Conservation (phyloP, 2,797 vertebrate species). For the Microctenopoma steveboyesi region DNA sequence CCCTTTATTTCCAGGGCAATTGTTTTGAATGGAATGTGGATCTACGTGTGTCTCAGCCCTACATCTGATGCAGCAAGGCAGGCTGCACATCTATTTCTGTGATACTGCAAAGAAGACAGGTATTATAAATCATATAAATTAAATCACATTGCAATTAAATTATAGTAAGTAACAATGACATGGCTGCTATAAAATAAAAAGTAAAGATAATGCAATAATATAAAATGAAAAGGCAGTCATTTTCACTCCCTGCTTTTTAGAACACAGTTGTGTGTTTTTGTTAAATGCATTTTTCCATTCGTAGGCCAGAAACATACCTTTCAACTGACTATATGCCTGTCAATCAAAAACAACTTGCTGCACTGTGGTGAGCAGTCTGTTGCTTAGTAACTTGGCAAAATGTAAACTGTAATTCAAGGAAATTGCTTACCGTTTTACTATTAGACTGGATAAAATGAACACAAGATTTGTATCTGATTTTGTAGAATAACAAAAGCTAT, state of each 20-base stretch:
- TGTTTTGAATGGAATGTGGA: constrained; percentile 2
- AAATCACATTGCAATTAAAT: constrained; percentile 8
- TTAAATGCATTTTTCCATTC: constrained; percentile 20
- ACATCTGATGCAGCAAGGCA: background rate
- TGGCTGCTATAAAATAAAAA: constrained; percentile 17
- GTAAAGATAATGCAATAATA: constrained; percentile 14
- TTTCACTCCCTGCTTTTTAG: constrained; percentile 17
- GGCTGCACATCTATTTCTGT: background rate
- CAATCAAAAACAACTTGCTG: constrained; percentile 31
- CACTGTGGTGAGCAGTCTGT: constrained; percentile 21
- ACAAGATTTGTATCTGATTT: constrained; percentile 7
- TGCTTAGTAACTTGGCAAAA: constrained; percentile 30
- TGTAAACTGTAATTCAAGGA: constrained; percentile 3
- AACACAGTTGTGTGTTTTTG: background rate
- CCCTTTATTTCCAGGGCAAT: background rate
- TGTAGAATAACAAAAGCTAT: background rate
- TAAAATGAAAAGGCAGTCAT: constrained; percentile 28
- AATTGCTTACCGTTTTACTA: constrained; percentile 2
- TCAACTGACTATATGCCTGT: constrained; percentile 18
- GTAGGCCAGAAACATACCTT: constrained; percentile 15
- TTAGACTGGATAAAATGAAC: constrained; percentile 4
- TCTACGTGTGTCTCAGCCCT: constrained; percentile 1
- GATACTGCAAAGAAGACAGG: constrained; percentile 6
- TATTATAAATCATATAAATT: constrained; percentile 13
- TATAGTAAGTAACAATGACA: background rate